Evolutionary conservation across 2,113 vertebrate species (phyloP).

Genomic region (Ceuthmochares aereus): DNA sequence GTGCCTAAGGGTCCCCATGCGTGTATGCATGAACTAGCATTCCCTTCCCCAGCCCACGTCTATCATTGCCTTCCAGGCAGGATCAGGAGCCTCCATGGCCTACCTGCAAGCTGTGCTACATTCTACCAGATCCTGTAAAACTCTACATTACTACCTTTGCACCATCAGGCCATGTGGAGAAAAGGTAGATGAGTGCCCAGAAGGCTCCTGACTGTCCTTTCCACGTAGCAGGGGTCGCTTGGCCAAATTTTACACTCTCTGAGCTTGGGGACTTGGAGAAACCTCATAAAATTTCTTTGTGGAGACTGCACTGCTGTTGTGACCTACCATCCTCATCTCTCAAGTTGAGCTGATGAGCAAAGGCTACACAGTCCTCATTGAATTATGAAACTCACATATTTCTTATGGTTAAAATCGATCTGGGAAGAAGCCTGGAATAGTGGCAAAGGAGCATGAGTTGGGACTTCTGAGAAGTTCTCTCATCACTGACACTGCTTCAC

Average conservation of each 20-base stretch:
- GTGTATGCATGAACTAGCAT: fast-evolving
- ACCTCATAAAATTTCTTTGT: constrained; percentile 4
- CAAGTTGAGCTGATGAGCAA: background rate
- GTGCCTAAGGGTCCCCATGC: no score
- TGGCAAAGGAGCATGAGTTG: background rate
- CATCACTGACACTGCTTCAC: background rate
- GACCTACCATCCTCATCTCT: background rate
- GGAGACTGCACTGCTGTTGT: background rate
- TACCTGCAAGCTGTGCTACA: background rate
- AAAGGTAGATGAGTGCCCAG: fast-evolving
- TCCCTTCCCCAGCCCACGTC: background rate
- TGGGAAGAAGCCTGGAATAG: background rate
- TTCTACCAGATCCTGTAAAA: background rate
- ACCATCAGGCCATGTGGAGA: fast-evolving
- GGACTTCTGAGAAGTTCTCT: background rate
- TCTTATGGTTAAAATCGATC: background rate
- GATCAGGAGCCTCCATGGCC: background rate
- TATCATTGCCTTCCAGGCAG: background rate
- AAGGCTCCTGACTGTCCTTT: background rate
- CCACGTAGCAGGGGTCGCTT: fast-evolving
- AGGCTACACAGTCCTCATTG: background rate
- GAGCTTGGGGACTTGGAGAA: constrained; percentile 1
- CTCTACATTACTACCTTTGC: background rate
- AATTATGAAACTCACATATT: background rate
- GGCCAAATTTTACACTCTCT: background rate